Evolutionary conservation across 2,113 vertebrate genomes (phyloP).

Genomic region (Athene noctua): DNA sequence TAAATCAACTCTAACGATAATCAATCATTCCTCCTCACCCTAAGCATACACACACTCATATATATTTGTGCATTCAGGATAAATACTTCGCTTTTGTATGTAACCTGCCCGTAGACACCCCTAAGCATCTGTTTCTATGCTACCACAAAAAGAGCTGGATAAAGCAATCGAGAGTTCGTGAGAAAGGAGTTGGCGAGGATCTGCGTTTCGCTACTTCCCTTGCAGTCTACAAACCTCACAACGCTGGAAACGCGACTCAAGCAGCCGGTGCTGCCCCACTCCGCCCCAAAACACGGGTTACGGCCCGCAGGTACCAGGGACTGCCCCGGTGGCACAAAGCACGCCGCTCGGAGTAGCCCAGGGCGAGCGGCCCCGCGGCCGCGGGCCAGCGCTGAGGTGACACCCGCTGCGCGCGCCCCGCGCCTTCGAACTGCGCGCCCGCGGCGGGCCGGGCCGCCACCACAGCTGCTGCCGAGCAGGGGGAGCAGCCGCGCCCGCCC

Average conservation of each 20-base stretch:
- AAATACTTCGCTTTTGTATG: accelerated
- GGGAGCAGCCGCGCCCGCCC: accelerated
- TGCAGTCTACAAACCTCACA: neutral
- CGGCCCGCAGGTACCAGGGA: neutral
- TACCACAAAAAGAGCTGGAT: neutral
- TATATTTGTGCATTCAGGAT: accelerated
- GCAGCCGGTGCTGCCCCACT: neutral
- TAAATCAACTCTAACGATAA: neutral
- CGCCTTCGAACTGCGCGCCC: constrained; percentile 12
- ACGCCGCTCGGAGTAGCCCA: no score
- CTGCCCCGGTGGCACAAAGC: neutral
- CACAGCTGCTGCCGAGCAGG: neutral
- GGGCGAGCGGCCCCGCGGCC: no score
- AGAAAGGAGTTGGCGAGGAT: no score
- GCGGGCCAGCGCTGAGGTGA: neutral
- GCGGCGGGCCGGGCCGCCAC: neutral
- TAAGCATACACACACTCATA: accelerated
- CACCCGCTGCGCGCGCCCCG: neutral
- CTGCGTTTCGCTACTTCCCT: no score
- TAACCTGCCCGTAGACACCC: neutral
- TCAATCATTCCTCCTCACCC: neutral
- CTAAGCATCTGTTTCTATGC: accelerated
- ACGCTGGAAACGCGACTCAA: neutral
- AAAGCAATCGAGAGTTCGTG: accelerated
- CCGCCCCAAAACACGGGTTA: neutral